These are phyloP conservation scores for Raja brachyura DNA, from an alignment of 2,113 vertebrate species.

Conservation along the genomic window DNA sequence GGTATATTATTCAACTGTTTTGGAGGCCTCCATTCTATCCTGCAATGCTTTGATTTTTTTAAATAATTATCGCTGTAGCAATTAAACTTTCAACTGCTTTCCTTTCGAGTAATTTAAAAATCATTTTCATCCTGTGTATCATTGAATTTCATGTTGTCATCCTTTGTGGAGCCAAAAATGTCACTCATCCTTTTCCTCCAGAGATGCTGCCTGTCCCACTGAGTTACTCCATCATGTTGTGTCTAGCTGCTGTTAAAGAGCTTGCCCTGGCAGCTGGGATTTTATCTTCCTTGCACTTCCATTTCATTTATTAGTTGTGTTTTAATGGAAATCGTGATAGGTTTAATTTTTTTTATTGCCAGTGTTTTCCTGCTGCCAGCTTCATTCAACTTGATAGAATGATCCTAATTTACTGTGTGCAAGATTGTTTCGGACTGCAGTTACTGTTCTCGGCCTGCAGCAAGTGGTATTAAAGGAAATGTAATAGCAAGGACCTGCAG, in stretches of 20 bases:
- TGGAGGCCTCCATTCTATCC: not conserved
- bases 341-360: not conserved
- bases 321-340: not conserved
- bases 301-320: not conserved
- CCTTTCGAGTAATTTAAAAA: not conserved
- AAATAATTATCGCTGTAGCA: not conserved
- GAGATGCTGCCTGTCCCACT: no score
- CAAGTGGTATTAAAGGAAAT: not conserved
- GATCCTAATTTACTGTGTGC: not conserved
- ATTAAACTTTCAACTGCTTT: not conserved
- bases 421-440: not conserved
- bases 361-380: not conserved
- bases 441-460: conserved; percentile 1
- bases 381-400: not conserved
- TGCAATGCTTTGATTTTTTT: no score
- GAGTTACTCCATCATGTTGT: no score
- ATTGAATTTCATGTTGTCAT: not conserved
- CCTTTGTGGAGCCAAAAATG: not conserved
- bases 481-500: no score
- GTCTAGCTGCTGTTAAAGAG: not conserved
- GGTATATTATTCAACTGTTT: not conserved
- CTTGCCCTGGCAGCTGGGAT: not conserved
- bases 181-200: no score
- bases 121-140: not conserved
- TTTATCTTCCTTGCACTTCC: not conserved